Conservation (phyloP, 1,140 invertebrate species). For the Oppia nitens region DNA sequence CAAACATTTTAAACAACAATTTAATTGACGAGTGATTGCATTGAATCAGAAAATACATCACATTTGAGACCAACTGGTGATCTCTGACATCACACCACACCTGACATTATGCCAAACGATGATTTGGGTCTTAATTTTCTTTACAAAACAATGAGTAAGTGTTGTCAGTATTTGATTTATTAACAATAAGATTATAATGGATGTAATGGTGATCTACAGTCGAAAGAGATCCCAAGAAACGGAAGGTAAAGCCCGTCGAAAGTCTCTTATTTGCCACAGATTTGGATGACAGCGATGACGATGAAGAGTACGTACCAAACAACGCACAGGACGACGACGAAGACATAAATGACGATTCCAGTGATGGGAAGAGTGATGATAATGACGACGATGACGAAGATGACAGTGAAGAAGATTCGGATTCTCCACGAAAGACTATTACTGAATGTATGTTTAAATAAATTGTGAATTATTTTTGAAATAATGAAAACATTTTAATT, state of each 20-base stretch:
- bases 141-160: background rate
- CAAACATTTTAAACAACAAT: no score
- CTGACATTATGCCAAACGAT: background rate
- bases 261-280: conserved; percentile 54
- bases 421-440: background rate
- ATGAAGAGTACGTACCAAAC: conserved; percentile 63
- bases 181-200: no score
- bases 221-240: conserved; percentile 62
- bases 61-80: no score
- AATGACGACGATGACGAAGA: conserved; percentile 17
- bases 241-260: conserved; percentile 52
- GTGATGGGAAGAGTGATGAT: conserved; percentile 18
- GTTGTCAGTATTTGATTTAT: no score
- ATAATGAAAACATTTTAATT: no score
- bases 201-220: no score
- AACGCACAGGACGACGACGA: conserved; percentile 57
- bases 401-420: conserved; percentile 18
- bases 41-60: no score
- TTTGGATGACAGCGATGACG: conserved; percentile 66
- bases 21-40: no score
- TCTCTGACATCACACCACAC: no score
- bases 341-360: conserved; percentile 15
- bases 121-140: background rate
- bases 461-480: no score
- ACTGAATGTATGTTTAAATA: no score